These are phyloP conservation scores for Lampris megalopsis DNA, from an alignment of 2,113 vertebrate species.

Conservation along the genomic window DNA sequence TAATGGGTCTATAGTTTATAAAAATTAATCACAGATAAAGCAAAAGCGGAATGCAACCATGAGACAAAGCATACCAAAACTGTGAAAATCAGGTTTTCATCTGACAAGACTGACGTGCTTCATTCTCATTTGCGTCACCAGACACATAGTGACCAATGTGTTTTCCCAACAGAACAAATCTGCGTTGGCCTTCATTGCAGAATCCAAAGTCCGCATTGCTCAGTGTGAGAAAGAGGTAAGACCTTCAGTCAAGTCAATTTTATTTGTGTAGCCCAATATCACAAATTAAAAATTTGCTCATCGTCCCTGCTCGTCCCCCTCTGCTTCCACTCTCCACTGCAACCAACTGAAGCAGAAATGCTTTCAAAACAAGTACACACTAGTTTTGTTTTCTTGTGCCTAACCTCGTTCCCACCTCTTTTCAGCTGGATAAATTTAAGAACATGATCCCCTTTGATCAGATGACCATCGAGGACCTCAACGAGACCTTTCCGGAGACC, in stretches of 20 bases:
- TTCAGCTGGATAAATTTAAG: slow-evolving; percentile 87
- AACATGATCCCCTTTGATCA: slow-evolving; percentile 95
- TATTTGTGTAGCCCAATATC: no score
- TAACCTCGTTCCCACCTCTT: not conserved
- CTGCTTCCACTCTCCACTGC: no score
- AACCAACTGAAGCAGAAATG: no score
- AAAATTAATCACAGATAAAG: no score
- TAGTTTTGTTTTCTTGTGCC: not conserved
- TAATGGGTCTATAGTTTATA: no score
- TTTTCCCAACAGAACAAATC: slow-evolving; percentile 81
- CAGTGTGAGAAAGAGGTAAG: slow-evolving; percentile 87
- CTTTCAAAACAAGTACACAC: not conserved
- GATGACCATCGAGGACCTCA: slow-evolving; percentile 92
- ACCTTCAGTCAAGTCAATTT: not conserved
- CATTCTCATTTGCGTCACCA: not conserved
- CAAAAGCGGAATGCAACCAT: no score
- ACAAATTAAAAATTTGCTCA: no score
- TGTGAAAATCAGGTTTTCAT: no score
- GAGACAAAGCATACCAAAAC: no score
- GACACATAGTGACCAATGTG: slow-evolving; percentile 8
- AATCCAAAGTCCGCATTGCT: slow-evolving; percentile 86
- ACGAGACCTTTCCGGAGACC: slow-evolving; percentile 88
- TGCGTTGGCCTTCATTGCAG: slow-evolving; percentile 80
- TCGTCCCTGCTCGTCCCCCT: no score
- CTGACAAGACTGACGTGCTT: not conserved